Base-by-base conservation (phyloP, 1,140 invertebrate species). In the Glossosoma conforme region DNA sequence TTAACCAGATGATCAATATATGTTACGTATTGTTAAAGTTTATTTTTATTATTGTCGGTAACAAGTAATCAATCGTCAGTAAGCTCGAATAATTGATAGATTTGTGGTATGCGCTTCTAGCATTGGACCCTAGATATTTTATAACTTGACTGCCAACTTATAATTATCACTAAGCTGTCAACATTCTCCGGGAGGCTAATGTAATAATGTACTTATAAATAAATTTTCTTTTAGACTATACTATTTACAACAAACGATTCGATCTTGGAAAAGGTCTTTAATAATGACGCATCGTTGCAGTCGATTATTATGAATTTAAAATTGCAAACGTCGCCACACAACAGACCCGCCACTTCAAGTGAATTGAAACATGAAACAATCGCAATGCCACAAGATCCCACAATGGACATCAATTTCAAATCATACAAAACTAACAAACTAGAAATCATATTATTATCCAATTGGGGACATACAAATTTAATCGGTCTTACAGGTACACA, bases 211-310 rank as follows among this genome's bases (percentile, higher is more conserved):
- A n/a, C n/a, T n/a, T n/a, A n/a, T n/a, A 15, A 37, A 42, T 44
- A 42, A 33, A 45, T 53, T 56, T 44, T 30, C 33, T 74, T 81
- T 32, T 68, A 91, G 87, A 90, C 87, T 13, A 89, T 91, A 58
- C 68, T 91, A 42, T 91, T 89, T 65, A 89, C 87, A 18, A 86
- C 81, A 44, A 79, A 88, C 61, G 81, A 88, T 42, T 62, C 66
- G 15, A 87, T 89, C 45, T 68, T 91, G 18, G 85, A 90, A 66
- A 64, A 74, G n/a, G 81, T 91, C 40, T 78, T 85, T 40, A 63
- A 76, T 32, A 79, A 87, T 64, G 88, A 91, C 67, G 73, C 73
- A 48, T 80, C 79, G 17, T 88, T 83, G 68, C 75, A 79, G 59
- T 68, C 69, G 8, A 62, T 77, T 18, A 68, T 75, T 2, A 69